Evolutionary conservation across 2,113 vertebrate species (phyloP).

Genomic region (Piprites chloris): DNA sequence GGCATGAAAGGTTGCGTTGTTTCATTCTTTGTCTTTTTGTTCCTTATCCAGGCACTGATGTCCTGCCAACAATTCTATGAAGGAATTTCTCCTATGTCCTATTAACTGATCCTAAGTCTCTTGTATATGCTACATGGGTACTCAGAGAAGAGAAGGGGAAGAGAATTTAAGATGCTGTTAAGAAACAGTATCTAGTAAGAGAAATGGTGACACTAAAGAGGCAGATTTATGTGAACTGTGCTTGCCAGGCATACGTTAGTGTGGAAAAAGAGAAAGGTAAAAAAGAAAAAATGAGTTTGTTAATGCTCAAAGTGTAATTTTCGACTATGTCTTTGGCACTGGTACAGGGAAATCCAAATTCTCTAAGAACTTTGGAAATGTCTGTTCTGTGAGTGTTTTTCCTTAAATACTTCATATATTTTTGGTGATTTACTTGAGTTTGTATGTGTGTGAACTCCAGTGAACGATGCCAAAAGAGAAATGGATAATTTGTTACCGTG

Average conservation of each 20-base stretch:
- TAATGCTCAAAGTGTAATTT: not conserved
- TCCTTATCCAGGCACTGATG: slow-evolving; percentile 9
- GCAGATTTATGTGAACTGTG: not conserved
- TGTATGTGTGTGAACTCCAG: not conserved
- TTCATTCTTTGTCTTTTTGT: slow-evolving; percentile 38
- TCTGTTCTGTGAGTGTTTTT: not conserved
- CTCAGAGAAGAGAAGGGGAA: not conserved
- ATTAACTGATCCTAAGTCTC: slow-evolving; percentile 5
- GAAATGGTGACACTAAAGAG: not conserved
- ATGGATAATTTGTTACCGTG: not conserved
- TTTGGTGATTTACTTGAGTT: not conserved
- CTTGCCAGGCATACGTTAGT: not conserved
- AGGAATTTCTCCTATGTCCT: slow-evolving; percentile 9
- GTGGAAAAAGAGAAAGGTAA: not conserved
- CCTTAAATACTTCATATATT: not conserved
- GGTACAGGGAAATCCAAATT: not conserved
- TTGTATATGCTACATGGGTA: not conserved
- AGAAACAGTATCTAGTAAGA: not conserved
- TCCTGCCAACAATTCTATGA: slow-evolving; percentile 33
- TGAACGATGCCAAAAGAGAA: not conserved
- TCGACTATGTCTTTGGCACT: not conserved
- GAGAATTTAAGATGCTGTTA: not conserved
- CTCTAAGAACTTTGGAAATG: not conserved
- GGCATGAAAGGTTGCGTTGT: slow-evolving; percentile 16
- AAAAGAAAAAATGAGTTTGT: not conserved